These are phyloP conservation scores for Haliclystus octoradiatus DNA, from an alignment of 30 jellyfish, hydroid and myxozoan species.

Conservation along the genomic window DNA sequence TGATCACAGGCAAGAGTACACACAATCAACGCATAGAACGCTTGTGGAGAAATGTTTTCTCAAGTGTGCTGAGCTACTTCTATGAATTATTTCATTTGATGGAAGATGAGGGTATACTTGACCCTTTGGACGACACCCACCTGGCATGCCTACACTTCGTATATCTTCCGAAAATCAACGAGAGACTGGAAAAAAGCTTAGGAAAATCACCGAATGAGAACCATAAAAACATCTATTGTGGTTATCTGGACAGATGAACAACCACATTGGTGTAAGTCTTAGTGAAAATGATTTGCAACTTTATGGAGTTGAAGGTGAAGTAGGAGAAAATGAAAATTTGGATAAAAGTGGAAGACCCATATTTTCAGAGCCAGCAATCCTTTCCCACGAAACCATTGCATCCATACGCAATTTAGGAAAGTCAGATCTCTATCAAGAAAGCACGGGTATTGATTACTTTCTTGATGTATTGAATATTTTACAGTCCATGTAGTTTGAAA, in stretches of 20 bases:
- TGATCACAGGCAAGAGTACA: conserved; percentile 43
- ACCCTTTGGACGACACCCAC: conserved; percentile 30
- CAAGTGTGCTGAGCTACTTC: conserved; percentile 20
- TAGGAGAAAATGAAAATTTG: neutral
- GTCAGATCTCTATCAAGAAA: no score
- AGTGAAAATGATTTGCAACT: neutral
- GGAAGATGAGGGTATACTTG: conserved; percentile 38
- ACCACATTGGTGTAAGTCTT: conserved; percentile 57
- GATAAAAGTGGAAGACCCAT: neutral
- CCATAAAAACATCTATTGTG: conserved; percentile 26
- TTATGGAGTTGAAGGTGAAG: neutral
- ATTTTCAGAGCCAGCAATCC: neutral
- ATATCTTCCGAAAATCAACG: neutral
- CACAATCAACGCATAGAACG: conserved; percentile 57
- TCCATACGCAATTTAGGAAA: no score
- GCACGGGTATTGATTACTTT: no score
- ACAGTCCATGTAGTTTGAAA: no score
- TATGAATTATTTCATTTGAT: conserved; percentile 25
- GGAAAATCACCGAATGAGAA: conserved; percentile 30
- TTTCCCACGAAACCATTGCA: no score
- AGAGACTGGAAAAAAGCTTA: conserved; percentile 29
- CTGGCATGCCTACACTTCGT: conserved; percentile 5
- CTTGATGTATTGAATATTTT: no score
- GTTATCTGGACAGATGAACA: conserved; percentile 44
- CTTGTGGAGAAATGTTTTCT: conserved; percentile 13